A percentile compares a stretch with the other conserved stretches of the same genome.
These are phyloP conservation scores for Margarornis squamiger DNA, from an alignment of 2,797 vertebrate species.

Conservation along the genomic window DNA sequence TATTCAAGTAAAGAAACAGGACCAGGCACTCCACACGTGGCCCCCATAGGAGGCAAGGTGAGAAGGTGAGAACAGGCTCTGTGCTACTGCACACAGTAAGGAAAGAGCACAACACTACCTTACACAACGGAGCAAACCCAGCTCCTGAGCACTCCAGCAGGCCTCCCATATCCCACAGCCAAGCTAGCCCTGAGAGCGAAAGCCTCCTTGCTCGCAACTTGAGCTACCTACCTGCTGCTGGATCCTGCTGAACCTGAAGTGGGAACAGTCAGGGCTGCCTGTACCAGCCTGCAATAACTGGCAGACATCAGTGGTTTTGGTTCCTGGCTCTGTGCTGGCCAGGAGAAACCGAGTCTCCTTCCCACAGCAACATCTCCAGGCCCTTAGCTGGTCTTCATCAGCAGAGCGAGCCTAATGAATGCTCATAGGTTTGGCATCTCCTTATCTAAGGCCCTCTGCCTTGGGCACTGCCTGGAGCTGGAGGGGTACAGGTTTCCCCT, in stretches of 20 bases:
- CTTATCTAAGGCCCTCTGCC: background rate
- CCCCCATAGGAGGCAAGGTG: background rate
- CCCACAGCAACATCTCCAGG: background rate
- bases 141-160: background rate
- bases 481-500: background rate
- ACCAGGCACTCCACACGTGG: fast-evolving
- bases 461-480: background rate
- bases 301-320: fast-evolving
- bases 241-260: background rate
- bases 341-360: background rate
- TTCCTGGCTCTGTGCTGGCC: background rate
- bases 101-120: background rate
- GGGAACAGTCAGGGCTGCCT: background rate
- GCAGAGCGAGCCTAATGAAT: background rate
- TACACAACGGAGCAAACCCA: background rate
- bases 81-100: fast-evolving
- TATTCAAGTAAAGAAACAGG: background rate
- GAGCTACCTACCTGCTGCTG: background rate
- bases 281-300: background rate
- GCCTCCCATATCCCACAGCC: fast-evolving
- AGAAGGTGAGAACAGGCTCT: background rate
- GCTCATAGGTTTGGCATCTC: background rate
- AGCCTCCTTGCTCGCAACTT: background rate
- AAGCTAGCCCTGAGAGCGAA: background rate
- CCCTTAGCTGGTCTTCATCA: background rate